Base-by-base conservation (phyloP, 2,797 vertebrate genomes). In the Sebastes minor region DNA sequence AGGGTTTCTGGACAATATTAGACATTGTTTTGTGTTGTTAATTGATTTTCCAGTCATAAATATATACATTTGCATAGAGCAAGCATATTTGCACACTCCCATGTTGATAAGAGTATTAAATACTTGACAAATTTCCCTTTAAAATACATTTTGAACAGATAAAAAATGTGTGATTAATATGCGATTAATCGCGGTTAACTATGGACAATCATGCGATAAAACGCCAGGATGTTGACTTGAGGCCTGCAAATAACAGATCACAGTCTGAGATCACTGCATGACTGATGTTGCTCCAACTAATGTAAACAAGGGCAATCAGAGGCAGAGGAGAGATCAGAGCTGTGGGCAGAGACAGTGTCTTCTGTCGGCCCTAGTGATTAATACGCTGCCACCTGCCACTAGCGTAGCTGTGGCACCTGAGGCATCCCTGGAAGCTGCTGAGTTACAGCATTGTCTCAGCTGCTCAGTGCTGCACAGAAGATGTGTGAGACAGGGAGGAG, bases 251-350 rank as follows among this genome's bases (percentile, higher is more conserved):
- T 69, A 71, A 80, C 65, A 76, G 53, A 84, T 77, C 57, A 35
- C 78, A 69, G 38, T 35, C 64, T 60, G 66, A 82, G 56, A 83
- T 83, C 60, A 71, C 74, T 56, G 82, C 64, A 66, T 83, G 79
- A 76, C 71, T 83, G 83, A 85, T 82, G 85, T 83, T 76, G 79
- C 74, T 77, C 64, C 76, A 85, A 80, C 76, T 75, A 81, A 86
- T 80, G 73, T 86, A 90, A 89, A 90, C 89, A 88, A 91, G 85
- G 84, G 65, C 85, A 87, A 91, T 89, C 78, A 85, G 22, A 85
- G 27, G 74, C 52, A 76, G 73, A 78, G 20, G 80, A 89, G 84
- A 68, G 84, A 88, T 75, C 69, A 79, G 82, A 83, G 87, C 89
- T 80, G 75, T 66, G 74, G 84, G 73, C 78, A 83, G 74, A 75